Base-by-base conservation (phyloP, 2,113 vertebrate genomes). In the Pelvicachromis taeniatus region DNA sequence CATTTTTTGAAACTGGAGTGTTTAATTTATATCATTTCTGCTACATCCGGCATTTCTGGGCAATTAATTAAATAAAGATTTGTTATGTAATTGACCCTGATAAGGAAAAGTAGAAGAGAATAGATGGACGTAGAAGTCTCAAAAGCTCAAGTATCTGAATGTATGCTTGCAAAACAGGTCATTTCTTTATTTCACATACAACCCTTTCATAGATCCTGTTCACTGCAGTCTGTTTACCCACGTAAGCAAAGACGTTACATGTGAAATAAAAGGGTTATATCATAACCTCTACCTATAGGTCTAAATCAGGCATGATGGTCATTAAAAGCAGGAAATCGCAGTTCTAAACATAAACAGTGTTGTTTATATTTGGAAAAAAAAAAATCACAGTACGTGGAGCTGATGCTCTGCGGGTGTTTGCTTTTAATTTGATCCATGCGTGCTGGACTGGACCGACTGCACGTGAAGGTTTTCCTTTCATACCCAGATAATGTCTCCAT, bases 381-480 rank as follows among this genome's bases (percentile, higher is more conserved):
- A 5, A 16, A 19, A 1, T 6, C 0, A 0, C 29, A 29, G 29
- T 29, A 29, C 29, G 9, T 38, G 35, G 33, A 63, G 17, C 33
- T 38, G 59, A 38, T 0, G 12, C 59, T 63, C 33, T 63, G 33
- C 21, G 19, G 59, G 33, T 38, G 33, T 63, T 63, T 63, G 33
- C n/a, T 38, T 0, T 63, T 63, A 63, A 63, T 21, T 21, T 63
- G 59, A 38, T 63, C 33, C 7, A 19, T 63, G 33, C 59, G 38
- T 63, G 6, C 59, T 63, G 33, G 33, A 63, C 59, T 4, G 2
- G 2, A 38, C 59, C 19, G 13, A 33, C 33, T 13, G 59, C 33
- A 63, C 0, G n/a, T 38, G 10, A 63, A 38, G 19, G 3, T 63
- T 63, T 63, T 5, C 59, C 59, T 63, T 21, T 63, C 0, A 63